Evolutionary conservation across 1,140 invertebrate species (phyloP), one percentile per base, ranked within the genome.

Genomic region (Neodiprion fabricii): DNA sequence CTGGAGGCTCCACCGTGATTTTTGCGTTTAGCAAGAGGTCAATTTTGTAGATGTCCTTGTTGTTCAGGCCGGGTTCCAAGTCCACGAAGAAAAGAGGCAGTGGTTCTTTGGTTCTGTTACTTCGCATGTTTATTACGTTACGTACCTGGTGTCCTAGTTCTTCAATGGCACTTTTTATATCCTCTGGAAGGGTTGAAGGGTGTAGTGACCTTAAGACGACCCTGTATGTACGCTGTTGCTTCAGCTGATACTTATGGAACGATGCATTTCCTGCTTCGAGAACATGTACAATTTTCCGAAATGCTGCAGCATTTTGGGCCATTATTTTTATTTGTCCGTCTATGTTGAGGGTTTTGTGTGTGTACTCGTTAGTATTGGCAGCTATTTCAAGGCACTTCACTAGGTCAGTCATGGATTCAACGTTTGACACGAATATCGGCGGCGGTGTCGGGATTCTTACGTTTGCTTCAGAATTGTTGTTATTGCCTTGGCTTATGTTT

Each of bases 1-100:
- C 72, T n/a, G 82, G 81, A 9, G 81, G 71, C 76, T 85, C 81
- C n/a, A 81, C 70, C 70, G 50, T 79, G n/a, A 86, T 76, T 73
- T 80, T 79, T 9, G 72, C 76, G 67, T 84, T 76, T 5, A 70
- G 48, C 9, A 85, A 70, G 11, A 77, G 47, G 73, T 80, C 76
- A 10, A 84, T 71, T 7, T 84, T 74, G 68, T 80, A 84, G 9
- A 86, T 81, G 9, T 85, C 75, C 50, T 77, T 77, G 71, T 84
- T 85, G 21, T 82, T 85, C 14, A 74, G 78, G 9, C 75, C 69
- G 10, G 79, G 80, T 69, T 81, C 75, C 23, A 85, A 23, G 67
- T 85, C 80, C 17, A 85, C 71, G 70, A 79, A 82, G 68, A 84
- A 84, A 69, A 83, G 50, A 0, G 78, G 70, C 7, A 84, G 76